These are phyloP conservation scores for Aromia moschata DNA, from an alignment of 2,888 invertebrate genomes.

Conservation along the genomic window DNA sequence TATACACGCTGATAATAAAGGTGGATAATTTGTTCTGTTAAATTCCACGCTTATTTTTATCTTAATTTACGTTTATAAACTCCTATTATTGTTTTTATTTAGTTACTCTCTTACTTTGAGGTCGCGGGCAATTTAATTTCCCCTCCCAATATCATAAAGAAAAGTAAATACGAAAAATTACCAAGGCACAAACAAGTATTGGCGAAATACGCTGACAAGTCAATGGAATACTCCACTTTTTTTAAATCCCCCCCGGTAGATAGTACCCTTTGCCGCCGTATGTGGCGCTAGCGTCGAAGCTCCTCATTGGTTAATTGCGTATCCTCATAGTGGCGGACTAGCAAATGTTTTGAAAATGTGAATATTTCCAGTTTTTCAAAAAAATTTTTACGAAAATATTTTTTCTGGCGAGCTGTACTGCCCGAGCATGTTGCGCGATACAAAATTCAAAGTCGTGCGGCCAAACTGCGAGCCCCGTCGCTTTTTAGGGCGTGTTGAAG, in stretches of 20 bases:
- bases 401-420: constrained; percentile 13
- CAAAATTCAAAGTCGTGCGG: constrained; percentile 13
- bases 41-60: no score
- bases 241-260: not conserved
- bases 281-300: constrained; percentile 31
- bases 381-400: constrained; percentile 29
- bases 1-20: no score
- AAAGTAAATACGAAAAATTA: no score
- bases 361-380: constrained; percentile 48
- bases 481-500: constrained; percentile 54
- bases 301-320: constrained; percentile 55
- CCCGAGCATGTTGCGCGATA: constrained; percentile 15
- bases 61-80: no score
- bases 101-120: no score
- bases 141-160: no score
- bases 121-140: no score
- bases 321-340: constrained; percentile 56
- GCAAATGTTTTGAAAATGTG: constrained; percentile 57
- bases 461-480: constrained; percentile 21
- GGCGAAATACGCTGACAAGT: no score
- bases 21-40: no score
- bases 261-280: not conserved
- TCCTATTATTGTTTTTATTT: no score
- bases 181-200: no score
- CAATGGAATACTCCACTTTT: no score